These are phyloP conservation scores for Delichon dasypus DNA, from an alignment of 2,797 vertebrate species.

Conservation along the genomic window DNA sequence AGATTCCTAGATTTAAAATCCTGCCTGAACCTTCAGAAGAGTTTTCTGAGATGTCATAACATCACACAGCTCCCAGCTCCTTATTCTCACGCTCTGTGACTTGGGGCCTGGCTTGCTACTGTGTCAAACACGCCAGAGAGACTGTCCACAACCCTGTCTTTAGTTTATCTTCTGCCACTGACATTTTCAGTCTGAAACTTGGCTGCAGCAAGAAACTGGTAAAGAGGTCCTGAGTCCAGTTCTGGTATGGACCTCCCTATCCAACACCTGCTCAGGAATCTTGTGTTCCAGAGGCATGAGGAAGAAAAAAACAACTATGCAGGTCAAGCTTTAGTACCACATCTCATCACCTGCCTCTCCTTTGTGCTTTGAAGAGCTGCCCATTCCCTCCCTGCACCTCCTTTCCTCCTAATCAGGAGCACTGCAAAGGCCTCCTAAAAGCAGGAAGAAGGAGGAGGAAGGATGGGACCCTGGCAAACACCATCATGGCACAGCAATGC, in stretches of 20 bases:
- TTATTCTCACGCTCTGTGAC: not conserved
- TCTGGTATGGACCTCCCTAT: accelerated
- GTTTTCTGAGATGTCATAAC: not conserved
- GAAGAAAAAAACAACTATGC: not conserved
- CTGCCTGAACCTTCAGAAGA: not conserved
- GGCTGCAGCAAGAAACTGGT: not conserved
- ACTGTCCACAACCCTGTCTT: not conserved
- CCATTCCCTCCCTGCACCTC: not conserved
- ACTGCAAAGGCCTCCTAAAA: not conserved
- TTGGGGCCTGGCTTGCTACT: not conserved
- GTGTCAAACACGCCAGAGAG: accelerated
- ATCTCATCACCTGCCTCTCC: not conserved
- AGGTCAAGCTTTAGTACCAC: not conserved
- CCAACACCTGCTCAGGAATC: not conserved
- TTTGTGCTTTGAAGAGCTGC: not conserved
- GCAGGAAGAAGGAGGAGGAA: not conserved
- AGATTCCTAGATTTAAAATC: not conserved
- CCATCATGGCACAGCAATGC: not conserved
- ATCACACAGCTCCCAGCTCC: accelerated
- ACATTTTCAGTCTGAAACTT: not conserved
- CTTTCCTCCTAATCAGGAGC: not conserved
- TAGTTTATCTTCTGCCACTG: not conserved
- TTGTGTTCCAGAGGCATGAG: not conserved
- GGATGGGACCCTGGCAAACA: not conserved
- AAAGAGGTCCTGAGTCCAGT: not conserved